Evolutionary conservation across 2,888 invertebrate genomes (phyloP).

Genomic region (Drosophila kuntzei): DNA sequence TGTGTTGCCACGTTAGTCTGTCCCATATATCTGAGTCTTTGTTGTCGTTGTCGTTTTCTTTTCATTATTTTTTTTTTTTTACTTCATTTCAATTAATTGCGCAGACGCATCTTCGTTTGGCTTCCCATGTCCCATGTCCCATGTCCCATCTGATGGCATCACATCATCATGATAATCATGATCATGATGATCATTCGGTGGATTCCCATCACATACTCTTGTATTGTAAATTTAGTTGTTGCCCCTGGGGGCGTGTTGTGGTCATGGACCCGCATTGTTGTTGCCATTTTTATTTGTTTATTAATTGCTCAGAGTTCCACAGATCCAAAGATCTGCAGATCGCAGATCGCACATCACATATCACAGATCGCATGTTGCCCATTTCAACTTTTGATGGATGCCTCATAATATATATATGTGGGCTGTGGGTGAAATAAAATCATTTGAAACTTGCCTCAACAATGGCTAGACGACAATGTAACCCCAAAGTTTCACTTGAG

Average conservation of each 20-base stretch:
- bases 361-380: conserved; percentile 45
- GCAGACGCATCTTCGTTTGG: conserved; percentile 65
- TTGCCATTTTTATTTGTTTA: conserved; percentile 70
- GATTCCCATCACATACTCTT: conserved; percentile 48
- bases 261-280: conserved; percentile 78
- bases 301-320: conserved; percentile 65
- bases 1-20: conserved; percentile 32
- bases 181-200: conserved; percentile 20
- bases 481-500: conserved; percentile 69
- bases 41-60: conserved; percentile 7
- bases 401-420: conserved; percentile 68
- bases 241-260: conserved; percentile 52
- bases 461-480: conserved; percentile 65
- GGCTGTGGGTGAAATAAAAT: conserved; percentile 76
- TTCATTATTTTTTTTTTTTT: conserved; percentile 14
- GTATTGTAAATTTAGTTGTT: conserved; percentile 63
- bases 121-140: conserved; percentile 22
- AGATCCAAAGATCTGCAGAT: conserved; percentile 11
- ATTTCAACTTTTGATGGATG: conserved; percentile 63
- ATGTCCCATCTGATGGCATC: conserved; percentile 14
- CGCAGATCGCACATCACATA: conserved; percentile 15
- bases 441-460: conserved; percentile 47
- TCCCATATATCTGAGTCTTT: conserved; percentile 8
- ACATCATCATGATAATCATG: conserved; percentile 9
- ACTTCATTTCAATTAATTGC: conserved; percentile 64